A percentile compares a stretch with the other conserved stretches of the same genome.
These are phyloP conservation scores for Oryzias javanicus DNA, from an alignment of 2,113 vertebrate genomes.

Conservation along the genomic window DNA sequence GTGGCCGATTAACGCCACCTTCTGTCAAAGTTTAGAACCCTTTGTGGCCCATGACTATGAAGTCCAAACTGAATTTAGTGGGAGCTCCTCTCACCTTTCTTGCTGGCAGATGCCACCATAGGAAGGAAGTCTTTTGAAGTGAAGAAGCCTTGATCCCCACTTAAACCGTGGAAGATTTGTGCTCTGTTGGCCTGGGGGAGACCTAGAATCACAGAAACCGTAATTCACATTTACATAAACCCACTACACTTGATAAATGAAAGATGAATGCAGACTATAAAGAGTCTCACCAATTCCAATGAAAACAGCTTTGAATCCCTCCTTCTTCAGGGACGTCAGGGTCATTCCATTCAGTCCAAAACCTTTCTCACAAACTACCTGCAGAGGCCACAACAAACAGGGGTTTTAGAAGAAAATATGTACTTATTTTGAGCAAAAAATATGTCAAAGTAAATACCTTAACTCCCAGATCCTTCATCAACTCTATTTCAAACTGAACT, in stretches of 20 bases:
- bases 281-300: slow-evolving; percentile 88
- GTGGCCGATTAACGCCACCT: too few species aligned
- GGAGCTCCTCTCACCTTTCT: slow-evolving; percentile 76
- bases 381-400: slow-evolving; percentile 7
- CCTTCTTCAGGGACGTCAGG: slow-evolving; percentile 80
- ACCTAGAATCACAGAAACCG: slow-evolving; percentile 68
- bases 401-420: background rate
- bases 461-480: slow-evolving; percentile 91
- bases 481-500: slow-evolving; percentile 86
- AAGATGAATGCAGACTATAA: background rate
- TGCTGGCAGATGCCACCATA: slow-evolving; percentile 87
- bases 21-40: too few species aligned
- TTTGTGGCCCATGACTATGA: too few species aligned
- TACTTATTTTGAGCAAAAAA: too few species aligned
- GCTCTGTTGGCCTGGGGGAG: slow-evolving; percentile 89
- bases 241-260: background rate
- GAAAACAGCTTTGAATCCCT: slow-evolving; percentile 84
- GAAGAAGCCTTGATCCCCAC: slow-evolving; percentile 85
- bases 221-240: background rate
- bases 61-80: too few species aligned
- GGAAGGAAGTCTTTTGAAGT: slow-evolving; percentile 92
- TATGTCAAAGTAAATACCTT: slow-evolving; percentile 49
- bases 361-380: slow-evolving; percentile 85
- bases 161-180: slow-evolving; percentile 82
- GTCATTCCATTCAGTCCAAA: slow-evolving; percentile 82